Evolutionary conservation across 2,888 invertebrate genomes (phyloP), one percentile per base, ranked within the genome.

Genomic region (Coenonympha glycerion): DNA sequence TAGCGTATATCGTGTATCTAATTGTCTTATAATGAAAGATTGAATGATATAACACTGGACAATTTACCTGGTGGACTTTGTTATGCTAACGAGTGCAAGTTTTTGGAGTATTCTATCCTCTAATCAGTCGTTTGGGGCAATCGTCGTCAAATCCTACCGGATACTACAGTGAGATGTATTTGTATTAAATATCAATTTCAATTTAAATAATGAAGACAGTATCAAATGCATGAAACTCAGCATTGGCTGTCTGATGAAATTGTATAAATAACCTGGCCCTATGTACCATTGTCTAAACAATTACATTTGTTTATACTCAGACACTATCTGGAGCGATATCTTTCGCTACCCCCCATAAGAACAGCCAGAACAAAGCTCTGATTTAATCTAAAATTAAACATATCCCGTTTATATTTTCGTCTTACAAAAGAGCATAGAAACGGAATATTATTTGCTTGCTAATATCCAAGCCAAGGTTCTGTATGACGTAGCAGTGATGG

Each of bases 381-480:
- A 41, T 22, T 34, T 22, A 28, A 40, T 51, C 40, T 21, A 47
- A 47, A 41, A 51, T 36, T 47, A 41, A 45, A 42, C 22, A 33
- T 31, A 30, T 21, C 18, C 18, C 6, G 24, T 15, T 13, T 44
- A 13, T 51, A 54, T 50, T 46, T 37, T 49, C 18, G 37, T 42
- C 31, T 52, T 22, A 44, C 48, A 49, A 53, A 50, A 47, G 45
- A 46, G 36, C 40, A 34, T 47, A 22, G 48, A 40, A 55, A 55
- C 59, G 42, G 50, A 54, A 55, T 60, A 55, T 55, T 52, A 47
- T 48, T 52, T 54, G 59, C 60, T 59, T 56, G 50, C 55, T 53
- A 55, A 51, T 53, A 56, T 55, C 42, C 47, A 41, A 42, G 58
- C 57, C 64, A 65, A 63, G 63, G 64, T 47, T 54, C 34, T 11